phyloP scores from a whole-genome alignment of 2,113 vertebrate species.

The Seriola rivoliana region DNA sequence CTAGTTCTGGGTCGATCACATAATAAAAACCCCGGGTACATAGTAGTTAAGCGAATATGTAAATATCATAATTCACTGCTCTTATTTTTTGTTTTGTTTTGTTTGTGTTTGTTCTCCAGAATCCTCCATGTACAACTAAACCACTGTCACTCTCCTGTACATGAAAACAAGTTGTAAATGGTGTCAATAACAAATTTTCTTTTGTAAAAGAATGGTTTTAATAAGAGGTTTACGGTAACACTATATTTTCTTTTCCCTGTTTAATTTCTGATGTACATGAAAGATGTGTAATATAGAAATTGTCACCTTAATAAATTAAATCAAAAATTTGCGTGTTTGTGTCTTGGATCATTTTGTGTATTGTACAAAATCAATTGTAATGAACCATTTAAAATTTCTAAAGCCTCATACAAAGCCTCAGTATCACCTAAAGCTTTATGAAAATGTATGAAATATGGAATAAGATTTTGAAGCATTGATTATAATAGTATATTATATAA shows the following conservation, averaged over 20 bases:
- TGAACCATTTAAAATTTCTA: too few species aligned
- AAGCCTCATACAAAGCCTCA: too few species aligned
- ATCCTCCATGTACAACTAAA: constrained; percentile 60
- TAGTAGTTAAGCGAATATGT: constrained; percentile 53
- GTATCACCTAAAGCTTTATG: too few species aligned
- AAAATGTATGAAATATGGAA: too few species aligned
- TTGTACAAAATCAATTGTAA: too few species aligned
- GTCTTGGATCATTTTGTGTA: neutral
- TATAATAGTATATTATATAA: too few species aligned
- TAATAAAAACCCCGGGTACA: constrained; percentile 46
- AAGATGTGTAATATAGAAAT: constrained; percentile 75
- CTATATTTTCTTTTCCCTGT: constrained; percentile 77
- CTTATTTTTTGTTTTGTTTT: neutral
- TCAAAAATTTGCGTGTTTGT: constrained; percentile 23
- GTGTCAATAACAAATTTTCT: constrained; percentile 82
- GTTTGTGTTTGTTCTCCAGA: constrained; percentile 28
- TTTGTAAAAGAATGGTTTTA: constrained; percentile 80
- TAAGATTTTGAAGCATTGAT: too few species aligned
- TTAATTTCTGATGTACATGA: constrained; percentile 78
- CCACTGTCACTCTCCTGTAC: constrained; percentile 75
- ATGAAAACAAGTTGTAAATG: constrained; percentile 81
- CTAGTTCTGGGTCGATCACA: constrained; percentile 24
- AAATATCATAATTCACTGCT: constrained; percentile 60
- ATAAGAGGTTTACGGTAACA: constrained; percentile 79
- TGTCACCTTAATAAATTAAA: constrained; percentile 81